phyloP scores from a whole-genome alignment of 2,113 vertebrate species.

The Catharus fuscescens region DNA sequence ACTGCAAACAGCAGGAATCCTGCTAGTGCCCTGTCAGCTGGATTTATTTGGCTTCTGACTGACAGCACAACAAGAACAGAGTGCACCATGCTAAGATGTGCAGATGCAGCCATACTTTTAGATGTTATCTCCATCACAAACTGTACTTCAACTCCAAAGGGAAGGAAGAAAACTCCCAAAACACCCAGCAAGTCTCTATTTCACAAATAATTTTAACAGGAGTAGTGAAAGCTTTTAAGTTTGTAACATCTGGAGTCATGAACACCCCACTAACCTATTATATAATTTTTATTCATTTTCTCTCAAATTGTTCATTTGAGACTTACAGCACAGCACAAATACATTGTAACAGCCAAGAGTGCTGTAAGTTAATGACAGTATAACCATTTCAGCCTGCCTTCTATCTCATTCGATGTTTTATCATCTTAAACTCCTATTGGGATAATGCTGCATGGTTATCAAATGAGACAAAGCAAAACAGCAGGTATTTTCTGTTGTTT shows the following conservation, averaged over 20 bases:
- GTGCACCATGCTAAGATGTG: neutral
- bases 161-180: neutral
- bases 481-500: constrained; percentile 4
- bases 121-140: neutral
- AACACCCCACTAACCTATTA: neutral
- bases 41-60: neutral
- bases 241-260: neutral
- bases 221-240: neutral
- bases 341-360: neutral
- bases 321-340: neutral
- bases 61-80: neutral
- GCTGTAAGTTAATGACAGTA: constrained; percentile 10
- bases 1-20: neutral
- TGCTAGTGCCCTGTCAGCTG: neutral
- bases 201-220: neutral
- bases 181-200: neutral
- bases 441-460: neutral
- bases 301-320: constrained; percentile 1
- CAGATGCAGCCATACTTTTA: neutral
- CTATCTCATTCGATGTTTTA: neutral
- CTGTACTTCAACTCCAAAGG: neutral
- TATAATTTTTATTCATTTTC: constrained; percentile 8
- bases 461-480: constrained; percentile 25
- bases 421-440: constrained; percentile 14
- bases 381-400: constrained; percentile 14